Percentiles rank a stretch among this genome's conserved stretches.
Evolutionary conservation across 2,888 invertebrate species (phyloP).

Genomic region (Habrosyne pyritoides): DNA sequence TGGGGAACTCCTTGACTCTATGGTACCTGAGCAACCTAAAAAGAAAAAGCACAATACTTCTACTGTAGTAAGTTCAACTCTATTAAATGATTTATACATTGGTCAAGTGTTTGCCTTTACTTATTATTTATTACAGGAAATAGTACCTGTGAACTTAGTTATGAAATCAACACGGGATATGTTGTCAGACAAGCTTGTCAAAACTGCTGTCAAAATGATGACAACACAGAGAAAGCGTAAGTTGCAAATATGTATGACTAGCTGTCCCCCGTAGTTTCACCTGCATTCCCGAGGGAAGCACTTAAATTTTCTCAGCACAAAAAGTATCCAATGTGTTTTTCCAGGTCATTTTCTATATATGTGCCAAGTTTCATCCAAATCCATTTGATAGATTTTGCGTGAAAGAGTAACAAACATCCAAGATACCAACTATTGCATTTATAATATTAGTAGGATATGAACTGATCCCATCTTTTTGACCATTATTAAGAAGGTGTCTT

Average conservation of each 20-base stretch:
- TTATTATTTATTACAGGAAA: conserved; percentile 74
- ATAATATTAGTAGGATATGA: too few species aligned
- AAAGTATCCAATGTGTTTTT: too few species aligned
- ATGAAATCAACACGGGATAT: conserved; percentile 85
- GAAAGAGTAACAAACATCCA: too few species aligned
- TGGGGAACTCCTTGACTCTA: conserved; percentile 76
- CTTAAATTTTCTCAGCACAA: too few species aligned
- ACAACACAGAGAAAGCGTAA: conserved; percentile 86
- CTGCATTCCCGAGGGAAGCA: too few species aligned
- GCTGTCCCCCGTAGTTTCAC: too few species aligned
- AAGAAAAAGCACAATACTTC: conserved; percentile 71
- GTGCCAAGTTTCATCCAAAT: too few species aligned
- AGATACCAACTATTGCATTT: too few species aligned
- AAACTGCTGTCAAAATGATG: conserved; percentile 84
- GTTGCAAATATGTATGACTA: conserved; percentile 32
- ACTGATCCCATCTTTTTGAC: not conserved
- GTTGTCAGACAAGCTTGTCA: conserved; percentile 77
- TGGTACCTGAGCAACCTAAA: conserved; percentile 71
- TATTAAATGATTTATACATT: not conserved
- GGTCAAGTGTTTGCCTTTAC: not conserved
- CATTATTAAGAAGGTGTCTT: conserved; percentile 1
- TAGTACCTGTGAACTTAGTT: conserved; percentile 84
- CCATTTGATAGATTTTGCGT: too few species aligned
- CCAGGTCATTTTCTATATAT: too few species aligned
- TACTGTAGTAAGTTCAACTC: conserved; percentile 57